These are phyloP conservation scores for Chrysaora quinquecirrha DNA, from an alignment of 30 jellyfish, hydroid and myxozoan genomes.

Conservation along the genomic window DNA sequence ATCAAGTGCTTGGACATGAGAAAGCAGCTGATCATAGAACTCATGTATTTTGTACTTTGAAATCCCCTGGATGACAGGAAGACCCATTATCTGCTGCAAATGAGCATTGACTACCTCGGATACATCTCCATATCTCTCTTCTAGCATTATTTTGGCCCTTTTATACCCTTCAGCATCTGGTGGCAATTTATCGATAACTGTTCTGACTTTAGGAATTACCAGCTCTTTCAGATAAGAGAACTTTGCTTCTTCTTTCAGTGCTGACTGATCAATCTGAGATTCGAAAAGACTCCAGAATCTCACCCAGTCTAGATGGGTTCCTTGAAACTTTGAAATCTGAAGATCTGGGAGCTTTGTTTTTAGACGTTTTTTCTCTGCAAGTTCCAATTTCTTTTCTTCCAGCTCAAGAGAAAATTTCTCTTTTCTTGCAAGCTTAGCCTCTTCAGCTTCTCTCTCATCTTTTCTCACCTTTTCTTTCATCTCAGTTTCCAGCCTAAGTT, in stretches of 20 bases:
- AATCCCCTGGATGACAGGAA: slow-evolving; percentile 47
- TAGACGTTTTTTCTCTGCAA: slow-evolving; percentile 36
- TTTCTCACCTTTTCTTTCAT: slow-evolving; percentile 25
- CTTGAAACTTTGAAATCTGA: slow-evolving; percentile 52
- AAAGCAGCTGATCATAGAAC: slow-evolving; percentile 53
- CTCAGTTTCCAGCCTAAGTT: slow-evolving; percentile 6
- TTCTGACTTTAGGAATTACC: slow-evolving; percentile 42
- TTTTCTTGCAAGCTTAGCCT: slow-evolving; percentile 26
- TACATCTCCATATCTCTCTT: slow-evolving; percentile 45
- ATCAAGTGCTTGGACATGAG: slow-evolving; percentile 68
- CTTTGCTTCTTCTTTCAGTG: slow-evolving; percentile 32
- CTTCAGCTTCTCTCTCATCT: slow-evolving; percentile 45
- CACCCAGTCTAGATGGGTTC: slow-evolving; percentile 66
- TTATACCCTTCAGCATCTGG: slow-evolving; percentile 41
- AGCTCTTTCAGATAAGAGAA: slow-evolving; percentile 65
- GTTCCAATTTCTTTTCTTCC: slow-evolving; percentile 44
- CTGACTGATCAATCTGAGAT: slow-evolving; percentile 46
- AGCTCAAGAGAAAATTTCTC: slow-evolving; percentile 34
- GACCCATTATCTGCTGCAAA: slow-evolving; percentile 50
- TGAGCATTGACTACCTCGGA: slow-evolving; percentile 65
- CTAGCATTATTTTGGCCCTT: slow-evolving; percentile 50
- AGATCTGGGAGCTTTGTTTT: slow-evolving; percentile 53
- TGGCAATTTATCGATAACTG: slow-evolving; percentile 51
- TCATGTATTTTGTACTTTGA: slow-evolving; percentile 46
- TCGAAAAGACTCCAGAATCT: slow-evolving; percentile 60